Evolutionary conservation across 1,140 invertebrate species (phyloP), one percentile per base, ranked within the genome.

Genomic region (Cotesia glomerata): DNA sequence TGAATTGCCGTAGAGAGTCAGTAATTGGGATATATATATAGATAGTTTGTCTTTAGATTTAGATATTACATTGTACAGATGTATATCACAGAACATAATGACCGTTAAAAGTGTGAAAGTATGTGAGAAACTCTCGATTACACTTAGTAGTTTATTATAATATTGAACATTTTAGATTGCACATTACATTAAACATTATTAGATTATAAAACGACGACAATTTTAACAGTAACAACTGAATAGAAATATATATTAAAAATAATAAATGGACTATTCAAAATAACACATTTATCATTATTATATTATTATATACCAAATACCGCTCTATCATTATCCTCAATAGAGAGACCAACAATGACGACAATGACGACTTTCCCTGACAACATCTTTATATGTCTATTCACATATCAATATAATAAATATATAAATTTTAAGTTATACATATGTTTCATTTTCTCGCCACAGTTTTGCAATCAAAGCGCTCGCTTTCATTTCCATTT

Each of bases 101-200:
- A 56, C 52, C 56, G 39, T 45, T 45, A 9, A 45, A 45, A 51
- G 66, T 68, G 66, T 68, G 66, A 68, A 68, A 68, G 66, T 52
- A 68, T 68, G 54, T 58, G 66, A 68, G 66, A 68, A 68, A 68
- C 66, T 68, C 66, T 34, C 52, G 51, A 54, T 56, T 68, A 68
- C 54, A 68, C 56, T 68, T 16, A n/a, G 51, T 68, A 67, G 26
- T 49, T 54, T 52, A 68, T 54, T 68, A 54, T 52, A 13, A 45
- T 45, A 45, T 45, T 45, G 11, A 45, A 7, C 11, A 45, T 45
- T 45, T 45, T 9, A 45, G 7, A 45, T 45, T 45, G 39, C 11
- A 45, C 11, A 45, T 45, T 45, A 45, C 39, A 45, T 45, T 45
- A 14, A 67, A 45, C 39, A 7, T 45, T 45, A 7, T 45, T 45